Percentiles rank a stretch among this genome's conserved stretches.
phyloP scores from a whole-genome alignment of 2,797 vertebrate species.

The Tamandua tetradactyla region DNA sequence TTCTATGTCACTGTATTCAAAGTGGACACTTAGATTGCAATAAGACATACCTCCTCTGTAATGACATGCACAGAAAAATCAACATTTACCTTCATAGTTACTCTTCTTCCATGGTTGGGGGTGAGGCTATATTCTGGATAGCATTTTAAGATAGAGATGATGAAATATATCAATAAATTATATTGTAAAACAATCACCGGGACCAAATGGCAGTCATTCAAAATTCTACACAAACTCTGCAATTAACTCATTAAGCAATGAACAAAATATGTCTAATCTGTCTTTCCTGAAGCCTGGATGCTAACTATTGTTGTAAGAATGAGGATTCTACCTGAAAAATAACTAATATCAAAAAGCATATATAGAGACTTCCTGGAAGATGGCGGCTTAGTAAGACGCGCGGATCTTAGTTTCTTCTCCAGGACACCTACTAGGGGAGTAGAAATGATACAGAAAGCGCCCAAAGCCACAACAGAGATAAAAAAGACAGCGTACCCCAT shows the following conservation, averaged over 20 bases:
- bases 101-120: not conserved
- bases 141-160: slow-evolving; percentile 47
- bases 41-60: not conserved
- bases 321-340: not conserved
- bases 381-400: no score
- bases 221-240: not conserved
- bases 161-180: slow-evolving; percentile 47
- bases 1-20: not conserved
- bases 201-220: slow-evolving; percentile 30
- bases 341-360: no score
- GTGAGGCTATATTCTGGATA: not conserved
- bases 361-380: no score
- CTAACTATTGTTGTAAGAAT: not conserved
- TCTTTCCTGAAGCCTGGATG: not conserved
- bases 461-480: no score
- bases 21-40: not conserved
- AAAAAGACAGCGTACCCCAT: no score
- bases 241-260: slow-evolving; percentile 29
- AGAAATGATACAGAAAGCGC: no score
- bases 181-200: not conserved
- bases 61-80: not conserved
- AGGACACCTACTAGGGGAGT: no score
- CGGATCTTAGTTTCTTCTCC: no score
- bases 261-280: not conserved
- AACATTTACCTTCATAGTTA: not conserved